Percentiles rank a stretch among this genome's conserved stretches.
These are phyloP conservation scores for Stegodyphus mimosarum DNA, from an alignment of 1,140 invertebrate genomes.

Conservation along the genomic window DNA sequence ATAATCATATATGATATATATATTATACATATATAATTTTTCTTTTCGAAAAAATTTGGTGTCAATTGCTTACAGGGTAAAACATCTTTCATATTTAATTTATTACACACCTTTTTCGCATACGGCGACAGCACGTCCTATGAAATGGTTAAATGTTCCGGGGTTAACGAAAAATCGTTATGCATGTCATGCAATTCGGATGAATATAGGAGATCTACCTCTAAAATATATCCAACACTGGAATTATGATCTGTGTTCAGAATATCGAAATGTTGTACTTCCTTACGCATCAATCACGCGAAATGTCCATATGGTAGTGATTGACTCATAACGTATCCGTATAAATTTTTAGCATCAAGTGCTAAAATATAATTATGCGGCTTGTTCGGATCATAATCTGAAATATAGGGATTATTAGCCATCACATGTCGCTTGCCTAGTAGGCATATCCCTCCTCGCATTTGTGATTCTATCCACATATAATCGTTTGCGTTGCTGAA, in stretches of 20 bases:
- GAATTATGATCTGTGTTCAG: background rate
- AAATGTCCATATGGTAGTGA: background rate
- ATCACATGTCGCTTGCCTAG: background rate
- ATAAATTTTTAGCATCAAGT: constrained; percentile 3
- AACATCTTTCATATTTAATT: constrained; percentile 15
- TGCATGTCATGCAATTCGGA: background rate
- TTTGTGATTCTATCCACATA: too few relatives aligned
- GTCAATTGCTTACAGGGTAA: constrained; percentile 33
- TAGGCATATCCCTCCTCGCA: too few relatives aligned
- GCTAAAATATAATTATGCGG: background rate
- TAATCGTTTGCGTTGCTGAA: too few relatives aligned
- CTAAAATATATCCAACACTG: background rate
- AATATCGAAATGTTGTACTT: background rate
- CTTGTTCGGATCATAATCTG: background rate
- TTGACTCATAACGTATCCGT: background rate
- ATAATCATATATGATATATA: too few relatives aligned
- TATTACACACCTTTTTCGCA: background rate
- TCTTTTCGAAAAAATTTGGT: constrained; percentile 40
- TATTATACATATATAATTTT: constrained; percentile 70
- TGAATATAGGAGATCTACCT: constrained; percentile 2
- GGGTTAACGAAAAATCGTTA: background rate
- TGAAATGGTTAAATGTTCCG: background rate
- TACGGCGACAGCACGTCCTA: background rate
- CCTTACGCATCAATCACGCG: background rate
- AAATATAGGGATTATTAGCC: constrained; percentile 7